Evolutionary conservation across 2,888 invertebrate species (phyloP), one percentile per base, ranked within the genome.

Genomic region (Sphinx pinastri): DNA sequence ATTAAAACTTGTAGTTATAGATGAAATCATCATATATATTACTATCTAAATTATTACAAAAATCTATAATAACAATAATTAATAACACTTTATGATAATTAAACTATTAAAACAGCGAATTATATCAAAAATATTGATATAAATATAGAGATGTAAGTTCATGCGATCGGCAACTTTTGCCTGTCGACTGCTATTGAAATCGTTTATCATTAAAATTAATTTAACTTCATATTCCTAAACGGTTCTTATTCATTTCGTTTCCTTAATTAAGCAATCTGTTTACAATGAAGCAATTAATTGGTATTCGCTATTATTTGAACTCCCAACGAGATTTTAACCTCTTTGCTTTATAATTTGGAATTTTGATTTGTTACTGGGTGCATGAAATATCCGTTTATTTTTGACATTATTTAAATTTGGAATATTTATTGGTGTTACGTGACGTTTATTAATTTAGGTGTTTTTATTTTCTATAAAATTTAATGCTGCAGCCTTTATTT

Each of bases 211-310:
- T 91, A 88, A 93, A 92, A 93, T 93, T 93, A 92, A 93, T 93
- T 91, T 90, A 82, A 88, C 84, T 90, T 83, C 88, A 87, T 88
- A 88, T 88, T 90, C 86, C 88, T 88, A 88, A 92, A 88, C 86
- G 88, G 83, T 89, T 88, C 63, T 91, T 91, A 93, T 91, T 93
- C 90, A 90, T 90, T 92, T 87, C 88, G 85, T 88, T 88, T 88
- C 84, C 89, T 91, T 93, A 93, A 94, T 93, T 93, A 93, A 93
- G 91, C 93, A 93, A 93, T 93, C 91, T 93, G 91, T 91, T 93
- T 91, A 92, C 92, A 93, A 90, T 90, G 87, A 87, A 88, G 88
- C 91, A 90, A 91, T 93, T 93, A 93, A 92, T 93, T 93, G 90
- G 88, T 88, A 88, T 88, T 91, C 88, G 76, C 79, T 84, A 88